A percentile compares a stretch with the other conserved stretches of the same genome.
These are phyloP conservation scores for Drosophila paulistorum DNA, from an alignment of 1,140 invertebrate species.

Conservation along the genomic window DNA sequence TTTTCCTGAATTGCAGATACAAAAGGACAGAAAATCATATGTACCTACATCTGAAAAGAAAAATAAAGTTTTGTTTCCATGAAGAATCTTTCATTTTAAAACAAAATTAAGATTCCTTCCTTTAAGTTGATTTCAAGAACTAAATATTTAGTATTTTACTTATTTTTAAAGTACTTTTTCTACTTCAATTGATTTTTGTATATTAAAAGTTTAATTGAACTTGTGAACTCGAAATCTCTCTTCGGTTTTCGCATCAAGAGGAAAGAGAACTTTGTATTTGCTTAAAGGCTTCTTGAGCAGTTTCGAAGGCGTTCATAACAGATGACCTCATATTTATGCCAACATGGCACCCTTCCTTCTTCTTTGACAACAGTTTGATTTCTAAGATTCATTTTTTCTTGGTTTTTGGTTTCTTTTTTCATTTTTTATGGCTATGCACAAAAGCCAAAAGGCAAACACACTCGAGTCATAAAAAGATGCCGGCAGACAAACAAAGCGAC, in stretches of 20 bases:
- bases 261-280: slow-evolving; percentile 50
- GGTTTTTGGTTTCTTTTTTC: slow-evolving; percentile 37
- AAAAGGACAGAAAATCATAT: background rate
- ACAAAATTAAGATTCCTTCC: no score
- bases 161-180: background rate
- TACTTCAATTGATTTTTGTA: background rate
- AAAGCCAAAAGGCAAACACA: slow-evolving; percentile 80
- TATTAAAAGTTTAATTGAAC: slow-evolving; percentile 39
- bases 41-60: background rate
- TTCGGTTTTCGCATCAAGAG: background rate
- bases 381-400: slow-evolving; percentile 51
- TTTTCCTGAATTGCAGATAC: slow-evolving; percentile 15
- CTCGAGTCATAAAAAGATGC: slow-evolving; percentile 81
- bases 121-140: no score
- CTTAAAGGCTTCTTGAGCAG: slow-evolving; percentile 63
- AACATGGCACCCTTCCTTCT: slow-evolving; percentile 7
- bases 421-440: slow-evolving; percentile 66
- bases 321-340: slow-evolving; percentile 76
- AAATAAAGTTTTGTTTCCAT: no score
- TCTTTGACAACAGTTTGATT: slow-evolving; percentile 57
- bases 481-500: slow-evolving; percentile 79
- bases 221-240: slow-evolving; percentile 22
- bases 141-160: no score
- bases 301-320: slow-evolving; percentile 66
- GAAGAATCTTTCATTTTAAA: no score